phyloP scores from a whole-genome alignment of 2,797 vertebrate genomes.

The Sternarchorhynchus goeldii region DNA sequence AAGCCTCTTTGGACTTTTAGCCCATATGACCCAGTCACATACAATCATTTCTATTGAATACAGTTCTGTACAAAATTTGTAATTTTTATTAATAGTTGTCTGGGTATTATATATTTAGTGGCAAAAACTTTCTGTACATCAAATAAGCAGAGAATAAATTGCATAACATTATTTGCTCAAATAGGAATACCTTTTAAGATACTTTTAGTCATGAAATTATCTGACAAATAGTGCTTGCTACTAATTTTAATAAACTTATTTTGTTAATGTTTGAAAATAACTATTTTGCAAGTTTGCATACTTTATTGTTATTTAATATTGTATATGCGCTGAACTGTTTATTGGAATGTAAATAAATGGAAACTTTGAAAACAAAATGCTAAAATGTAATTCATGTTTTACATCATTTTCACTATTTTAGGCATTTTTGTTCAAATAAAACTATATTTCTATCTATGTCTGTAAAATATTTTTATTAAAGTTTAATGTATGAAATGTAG shows the following conservation, averaged over 20 bases:
- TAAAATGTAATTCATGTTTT: not conserved
- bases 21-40: not conserved
- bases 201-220: slow-evolving; percentile 12
- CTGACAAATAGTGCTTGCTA: slow-evolving; percentile 38
- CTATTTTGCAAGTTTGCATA: slow-evolving; percentile 29
- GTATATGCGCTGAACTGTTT: slow-evolving; percentile 47
- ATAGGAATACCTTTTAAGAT: slow-evolving; percentile 22
- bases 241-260: slow-evolving; percentile 39
- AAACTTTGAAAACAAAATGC: slow-evolving; percentile 33
- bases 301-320: slow-evolving; percentile 38
- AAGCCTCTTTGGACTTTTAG: slow-evolving; percentile 11
- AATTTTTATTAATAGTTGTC: slow-evolving; percentile 22
- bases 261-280: slow-evolving; percentile 31
- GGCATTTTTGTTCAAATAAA: slow-evolving; percentile 15
- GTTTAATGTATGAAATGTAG: slow-evolving; percentile 14
- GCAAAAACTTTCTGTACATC: slow-evolving; percentile 11
- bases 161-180: slow-evolving; percentile 15
- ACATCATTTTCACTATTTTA: too few species aligned
- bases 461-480: not conserved
- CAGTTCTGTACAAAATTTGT: slow-evolving; percentile 37
- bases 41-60: not conserved
- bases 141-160: slow-evolving; percentile 42
- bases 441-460: slow-evolving; percentile 11
- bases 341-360: slow-evolving; percentile 53
- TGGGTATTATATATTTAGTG: slow-evolving; percentile 37